These are phyloP conservation scores for Dichetophora obliterata DNA, from an alignment of 2,888 invertebrate genomes.

Conservation along the genomic window DNA sequence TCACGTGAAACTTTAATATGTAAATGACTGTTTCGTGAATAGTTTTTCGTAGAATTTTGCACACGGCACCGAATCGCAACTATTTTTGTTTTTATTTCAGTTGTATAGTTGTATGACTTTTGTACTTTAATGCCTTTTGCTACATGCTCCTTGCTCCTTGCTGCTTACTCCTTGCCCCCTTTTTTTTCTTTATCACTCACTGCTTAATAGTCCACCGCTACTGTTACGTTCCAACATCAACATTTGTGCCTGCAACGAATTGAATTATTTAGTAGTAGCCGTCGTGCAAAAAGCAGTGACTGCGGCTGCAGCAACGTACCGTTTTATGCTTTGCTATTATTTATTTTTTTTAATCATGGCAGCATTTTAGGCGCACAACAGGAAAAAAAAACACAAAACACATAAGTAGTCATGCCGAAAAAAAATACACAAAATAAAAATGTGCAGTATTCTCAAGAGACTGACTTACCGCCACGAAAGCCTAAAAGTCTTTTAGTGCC, in stretches of 20 bases:
- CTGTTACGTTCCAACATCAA: not conserved
- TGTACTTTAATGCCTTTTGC: not conserved
- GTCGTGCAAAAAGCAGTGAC: not conserved
- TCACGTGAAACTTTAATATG: conserved; percentile 16
- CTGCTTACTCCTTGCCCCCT: not conserved
- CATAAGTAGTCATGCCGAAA: not conserved
- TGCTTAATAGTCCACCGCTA: conserved; percentile 7
- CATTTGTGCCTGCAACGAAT: conserved; percentile 13
- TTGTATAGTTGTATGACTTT: not conserved
- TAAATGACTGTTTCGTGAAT: not conserved
- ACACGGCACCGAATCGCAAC: not conserved
- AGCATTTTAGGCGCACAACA: conserved; percentile 19
- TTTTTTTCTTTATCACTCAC: not conserved
- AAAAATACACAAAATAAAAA: conserved; percentile 11
- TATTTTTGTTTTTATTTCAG: not conserved
- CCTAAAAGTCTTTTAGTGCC: conserved; percentile 23
- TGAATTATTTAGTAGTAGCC: conserved; percentile 22
- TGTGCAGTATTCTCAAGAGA: conserved; percentile 13
- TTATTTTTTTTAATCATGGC: conserved; percentile 22
- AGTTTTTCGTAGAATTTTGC: conserved; percentile 12
- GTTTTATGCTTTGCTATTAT: not conserved
- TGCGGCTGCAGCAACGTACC: not conserved
- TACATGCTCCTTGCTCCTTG: not conserved
- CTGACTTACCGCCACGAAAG: not conserved
- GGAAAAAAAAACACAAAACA: not conserved